Evolutionary conservation across 2,888 invertebrate species (phyloP), one percentile per base, ranked within the genome.

Genomic region (Diachrysia chrysitis): DNA sequence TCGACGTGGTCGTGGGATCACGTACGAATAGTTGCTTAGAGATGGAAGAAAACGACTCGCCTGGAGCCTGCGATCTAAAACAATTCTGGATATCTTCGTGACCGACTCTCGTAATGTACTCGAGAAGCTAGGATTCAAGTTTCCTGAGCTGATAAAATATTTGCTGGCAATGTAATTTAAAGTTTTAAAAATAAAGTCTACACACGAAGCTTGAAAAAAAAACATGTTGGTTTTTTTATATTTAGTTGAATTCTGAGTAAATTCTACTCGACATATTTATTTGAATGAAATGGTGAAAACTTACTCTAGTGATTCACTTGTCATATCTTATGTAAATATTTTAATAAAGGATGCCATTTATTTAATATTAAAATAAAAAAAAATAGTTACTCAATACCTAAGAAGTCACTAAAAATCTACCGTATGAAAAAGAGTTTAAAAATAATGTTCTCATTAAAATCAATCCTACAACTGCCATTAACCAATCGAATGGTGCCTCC

Each of bases 11-110:
- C n/a, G n/a, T n/a, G n/a, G 54, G 61, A 71, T 65, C 81, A 81
- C 81, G 83, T 81, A 66, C 82, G 56, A 37, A 62, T 62, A 63
- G 78, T 75, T 64, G 78, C 55, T 70, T 62, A 67, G 63, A 54
- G 53, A 64, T 66, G 54, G 54, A 63, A 66, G 60, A 58, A 54
- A n/a, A n/a, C n/a, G n/a, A n/a, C 21, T 62, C 37, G 42, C 29
- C 35, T 25, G 56, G 19, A 19, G 10, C 57, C 58, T 59, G 57
- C 58, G 63, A 58, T 73, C 64, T 67, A 59, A 78, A 73, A 78
- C 73, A 68, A 78, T 73, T 78, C 61, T 59, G 61, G 48, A 21
- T 58, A 62, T 17, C 58, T 66, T 29, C n/a, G 25, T 56, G 65
- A 59, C 58, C 54, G n/a, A 54, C 32, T 14, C 37, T 48, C 51